These are phyloP conservation scores for Toxotes chatareus DNA, from an alignment of 2,113 vertebrate species.

Conservation along the genomic window DNA sequence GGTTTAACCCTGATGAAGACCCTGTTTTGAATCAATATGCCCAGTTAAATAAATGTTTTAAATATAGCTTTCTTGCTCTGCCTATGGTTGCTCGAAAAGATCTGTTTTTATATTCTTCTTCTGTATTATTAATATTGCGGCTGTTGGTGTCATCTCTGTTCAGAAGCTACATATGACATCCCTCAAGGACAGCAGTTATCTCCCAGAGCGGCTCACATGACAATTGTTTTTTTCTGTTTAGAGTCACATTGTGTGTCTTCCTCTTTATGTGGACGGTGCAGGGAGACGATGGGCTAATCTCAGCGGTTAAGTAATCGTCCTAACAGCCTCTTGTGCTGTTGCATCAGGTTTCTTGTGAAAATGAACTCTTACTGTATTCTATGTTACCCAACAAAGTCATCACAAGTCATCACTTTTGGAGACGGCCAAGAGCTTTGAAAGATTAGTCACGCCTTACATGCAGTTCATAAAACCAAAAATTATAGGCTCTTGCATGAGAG, in stretches of 20 bases:
- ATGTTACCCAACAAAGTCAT: neutral
- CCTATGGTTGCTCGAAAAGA: neutral
- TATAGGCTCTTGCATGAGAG: neutral
- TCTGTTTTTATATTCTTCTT: neutral
- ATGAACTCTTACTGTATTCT: neutral
- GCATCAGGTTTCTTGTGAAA: conserved; percentile 22
- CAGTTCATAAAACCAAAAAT: neutral
- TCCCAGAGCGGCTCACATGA: conserved; percentile 36
- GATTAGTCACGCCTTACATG: neutral
- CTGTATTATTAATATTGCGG: neutral
- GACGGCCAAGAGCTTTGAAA: neutral
- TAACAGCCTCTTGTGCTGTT: conserved; percentile 10
- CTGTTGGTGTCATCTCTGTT: neutral
- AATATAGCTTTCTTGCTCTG: neutral
- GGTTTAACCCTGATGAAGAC: too few species aligned
- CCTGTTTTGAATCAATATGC: too few species aligned
- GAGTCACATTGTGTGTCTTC: conserved; percentile 37
- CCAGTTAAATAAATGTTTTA: neutral
- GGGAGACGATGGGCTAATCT: neutral
- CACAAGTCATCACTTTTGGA: neutral
- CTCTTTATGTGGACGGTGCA: conserved; percentile 32
- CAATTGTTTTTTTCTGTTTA: conserved; percentile 14
- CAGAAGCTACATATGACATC: conserved; percentile 1
- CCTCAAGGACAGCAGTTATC: neutral
- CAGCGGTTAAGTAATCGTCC: conserved; percentile 15